Percentiles rank a stretch among this genome's conserved stretches.
These are phyloP conservation scores for Homarus americanus DNA, from an alignment of 1,140 invertebrate species.

Conservation along the genomic window DNA sequence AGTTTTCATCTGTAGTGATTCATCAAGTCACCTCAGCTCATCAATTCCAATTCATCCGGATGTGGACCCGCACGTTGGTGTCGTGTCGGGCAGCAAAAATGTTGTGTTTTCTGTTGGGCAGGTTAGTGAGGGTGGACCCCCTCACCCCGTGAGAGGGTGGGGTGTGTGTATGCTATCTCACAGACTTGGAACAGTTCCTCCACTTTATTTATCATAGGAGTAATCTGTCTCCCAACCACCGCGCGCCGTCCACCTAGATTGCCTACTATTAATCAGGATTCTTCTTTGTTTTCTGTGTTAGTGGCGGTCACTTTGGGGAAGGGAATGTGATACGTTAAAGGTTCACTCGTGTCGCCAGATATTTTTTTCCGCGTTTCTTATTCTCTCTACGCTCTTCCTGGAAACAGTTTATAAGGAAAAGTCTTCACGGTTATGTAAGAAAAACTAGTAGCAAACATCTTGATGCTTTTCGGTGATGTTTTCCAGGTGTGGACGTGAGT, in stretches of 20 bases:
- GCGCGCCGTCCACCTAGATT: conserved; percentile 6
- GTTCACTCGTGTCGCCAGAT: background rate
- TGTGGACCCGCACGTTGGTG: background rate
- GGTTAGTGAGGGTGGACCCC: background rate
- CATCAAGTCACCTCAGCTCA: conserved; percentile 21
- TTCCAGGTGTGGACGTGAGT: background rate
- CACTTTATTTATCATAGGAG: conserved; percentile 11
- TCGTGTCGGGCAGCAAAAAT: background rate
- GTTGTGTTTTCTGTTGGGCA: background rate
- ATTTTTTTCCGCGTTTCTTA: no score
- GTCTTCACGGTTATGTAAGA: background rate
- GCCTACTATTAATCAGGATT: conserved; percentile 8
- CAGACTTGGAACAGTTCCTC: background rate
- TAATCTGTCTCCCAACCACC: background rate
- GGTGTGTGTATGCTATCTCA: background rate
- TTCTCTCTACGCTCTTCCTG: background rate
- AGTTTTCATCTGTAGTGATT: conserved; percentile 57
- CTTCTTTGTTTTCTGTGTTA: background rate
- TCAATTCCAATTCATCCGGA: conserved; percentile 15
- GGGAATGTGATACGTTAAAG: background rate
- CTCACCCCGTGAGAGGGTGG: background rate
- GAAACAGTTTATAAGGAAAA: background rate
- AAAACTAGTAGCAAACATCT: background rate
- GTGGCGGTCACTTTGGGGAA: background rate
- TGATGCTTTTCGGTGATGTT: background rate